Percentiles rank a stretch among this genome's conserved stretches.
phyloP scores from a whole-genome alignment of 2,888 invertebrate genomes.

The Ferdinandea cuprea region DNA sequence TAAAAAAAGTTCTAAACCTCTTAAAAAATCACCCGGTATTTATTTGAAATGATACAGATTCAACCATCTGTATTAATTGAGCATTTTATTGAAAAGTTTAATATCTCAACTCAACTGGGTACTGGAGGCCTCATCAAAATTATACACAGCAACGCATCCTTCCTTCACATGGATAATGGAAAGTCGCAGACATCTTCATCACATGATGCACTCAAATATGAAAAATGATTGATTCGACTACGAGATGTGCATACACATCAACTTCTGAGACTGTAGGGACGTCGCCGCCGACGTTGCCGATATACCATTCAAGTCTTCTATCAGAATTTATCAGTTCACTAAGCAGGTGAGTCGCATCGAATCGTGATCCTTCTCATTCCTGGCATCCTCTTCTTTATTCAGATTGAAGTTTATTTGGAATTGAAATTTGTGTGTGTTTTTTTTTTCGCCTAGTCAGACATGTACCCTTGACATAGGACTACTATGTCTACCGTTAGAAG shows the following conservation, averaged over 20 bases:
- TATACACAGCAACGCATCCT: slow-evolving; percentile 6
- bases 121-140: too few relatives aligned
- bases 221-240: slow-evolving; percentile 27
- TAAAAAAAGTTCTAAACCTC: too few relatives aligned
- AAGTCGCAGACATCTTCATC: slow-evolving; percentile 35
- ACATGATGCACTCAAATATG: slow-evolving; percentile 6
- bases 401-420: slow-evolving; percentile 25
- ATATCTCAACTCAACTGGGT: too few relatives aligned
- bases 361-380: slow-evolving; percentile 17
- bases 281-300: neutral
- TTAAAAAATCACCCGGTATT: too few relatives aligned
- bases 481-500: slow-evolving; percentile 27
- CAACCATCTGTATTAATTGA: too few relatives aligned
- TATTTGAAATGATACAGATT: too few relatives aligned
- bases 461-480: slow-evolving; percentile 26
- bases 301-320: neutral
- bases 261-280: slow-evolving; percentile 3
- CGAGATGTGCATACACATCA: slow-evolving; percentile 2
- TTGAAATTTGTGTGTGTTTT: slow-evolving; percentile 1
- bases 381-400: slow-evolving; percentile 23
- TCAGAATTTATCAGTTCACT: slow-evolving; percentile 47
- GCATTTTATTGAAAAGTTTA: too few relatives aligned
- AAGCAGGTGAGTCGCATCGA: slow-evolving; percentile 43
- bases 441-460: too few relatives aligned
- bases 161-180: neutral